These are phyloP conservation scores for Drosophila rellima DNA, from an alignment of 2,888 invertebrate species.

Conservation along the genomic window DNA sequence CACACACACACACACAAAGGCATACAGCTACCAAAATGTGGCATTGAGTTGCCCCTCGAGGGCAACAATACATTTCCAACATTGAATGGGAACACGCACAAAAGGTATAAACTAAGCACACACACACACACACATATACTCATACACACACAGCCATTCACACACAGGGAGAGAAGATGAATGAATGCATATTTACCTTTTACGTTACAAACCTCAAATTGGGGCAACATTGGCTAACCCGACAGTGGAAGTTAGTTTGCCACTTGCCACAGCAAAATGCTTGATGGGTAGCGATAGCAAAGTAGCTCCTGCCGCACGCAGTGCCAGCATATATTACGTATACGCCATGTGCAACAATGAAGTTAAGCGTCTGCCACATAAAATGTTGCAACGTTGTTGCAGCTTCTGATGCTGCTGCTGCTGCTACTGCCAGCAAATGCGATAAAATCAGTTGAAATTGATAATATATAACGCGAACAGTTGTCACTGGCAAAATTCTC, in stretches of 20 bases:
- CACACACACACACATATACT: not conserved
- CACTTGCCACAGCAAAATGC: slow-evolving; percentile 22
- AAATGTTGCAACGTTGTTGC: slow-evolving; percentile 40
- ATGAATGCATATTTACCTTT: slow-evolving; percentile 77
- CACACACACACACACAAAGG: slow-evolving; percentile 5
- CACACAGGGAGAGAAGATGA: slow-evolving; percentile 35
- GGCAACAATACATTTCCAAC: slow-evolving; percentile 23
- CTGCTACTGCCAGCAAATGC: slow-evolving; percentile 52
- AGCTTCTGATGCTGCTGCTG: slow-evolving; percentile 1
- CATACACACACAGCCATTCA: slow-evolving; percentile 5
- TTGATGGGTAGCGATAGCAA: slow-evolving; percentile 63
- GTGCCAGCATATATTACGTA: slow-evolving; percentile 69
- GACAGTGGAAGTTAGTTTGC: slow-evolving; percentile 24
- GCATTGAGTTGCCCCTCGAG: slow-evolving; percentile 27
- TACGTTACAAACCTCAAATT: slow-evolving; percentile 66
- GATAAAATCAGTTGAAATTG: slow-evolving; percentile 74
- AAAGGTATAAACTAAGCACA: slow-evolving; percentile 65
- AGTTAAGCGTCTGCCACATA: slow-evolving; percentile 45
- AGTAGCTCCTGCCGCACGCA: slow-evolving; percentile 65
- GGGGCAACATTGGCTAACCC: slow-evolving; percentile 71
- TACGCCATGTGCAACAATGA: slow-evolving; percentile 74
- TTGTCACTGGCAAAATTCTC: slow-evolving; percentile 43
- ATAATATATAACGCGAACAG: slow-evolving; percentile 59
- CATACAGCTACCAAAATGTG: slow-evolving; percentile 17
- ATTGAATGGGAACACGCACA: slow-evolving; percentile 63